phyloP scores from a whole-genome alignment of 2,797 vertebrate genomes.

The Yasuhikotakia modesta region DNA sequence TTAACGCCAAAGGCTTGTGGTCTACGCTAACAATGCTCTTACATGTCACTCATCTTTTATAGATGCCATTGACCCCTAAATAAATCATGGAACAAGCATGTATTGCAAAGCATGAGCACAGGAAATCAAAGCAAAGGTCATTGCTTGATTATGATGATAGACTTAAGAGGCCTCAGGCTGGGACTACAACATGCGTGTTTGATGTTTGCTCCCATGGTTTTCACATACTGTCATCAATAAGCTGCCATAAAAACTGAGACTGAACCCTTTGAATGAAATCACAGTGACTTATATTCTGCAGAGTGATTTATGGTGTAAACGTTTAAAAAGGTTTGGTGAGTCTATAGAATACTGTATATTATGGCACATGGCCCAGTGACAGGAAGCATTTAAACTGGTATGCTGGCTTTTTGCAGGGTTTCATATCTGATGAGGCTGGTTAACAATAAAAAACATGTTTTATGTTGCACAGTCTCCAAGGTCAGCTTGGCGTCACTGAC shows the following conservation, averaged over 20 bases:
- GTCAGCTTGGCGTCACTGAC: constrained; percentile 22
- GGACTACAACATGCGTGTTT: constrained; percentile 58
- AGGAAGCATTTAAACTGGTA: constrained; percentile 3
- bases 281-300: constrained; percentile 9
- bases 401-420: background rate
- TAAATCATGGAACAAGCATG: constrained; percentile 62
- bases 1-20: constrained; percentile 40
- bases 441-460: background rate
- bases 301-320: constrained; percentile 24
- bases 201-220: constrained; percentile 72
- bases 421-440: background rate
- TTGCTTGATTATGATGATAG: constrained; percentile 68
- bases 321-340: constrained; percentile 13
- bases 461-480: background rate
- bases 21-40: constrained; percentile 47
- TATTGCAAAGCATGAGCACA: constrained; percentile 62
- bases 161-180: constrained; percentile 51
- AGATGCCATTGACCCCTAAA: constrained; percentile 60
- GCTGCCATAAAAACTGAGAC: constrained; percentile 38
- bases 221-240: constrained; percentile 35
- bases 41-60: constrained; percentile 65
- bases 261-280: constrained; percentile 23
- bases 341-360: background rate
- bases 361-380: background rate
- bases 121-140: constrained; percentile 68